A percentile compares a stretch with the other conserved stretches of the same genome.
Conservation (phyloP, 2,113 vertebrate species). For the Ammodytes dubius region DNA sequence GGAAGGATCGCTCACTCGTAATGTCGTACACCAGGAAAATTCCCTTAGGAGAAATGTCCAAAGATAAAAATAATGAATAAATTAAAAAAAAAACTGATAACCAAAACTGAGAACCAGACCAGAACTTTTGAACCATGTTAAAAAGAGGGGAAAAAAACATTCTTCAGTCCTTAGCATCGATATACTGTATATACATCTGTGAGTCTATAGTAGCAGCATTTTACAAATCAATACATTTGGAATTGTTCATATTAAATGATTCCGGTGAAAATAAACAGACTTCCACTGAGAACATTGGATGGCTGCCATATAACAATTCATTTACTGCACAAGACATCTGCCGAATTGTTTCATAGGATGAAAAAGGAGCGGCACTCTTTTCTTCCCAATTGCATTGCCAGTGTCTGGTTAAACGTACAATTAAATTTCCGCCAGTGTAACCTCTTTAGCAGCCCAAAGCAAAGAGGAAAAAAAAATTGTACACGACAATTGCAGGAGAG, state of each 20-base stretch:
- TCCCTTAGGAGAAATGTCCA: slow-evolving; percentile 82
- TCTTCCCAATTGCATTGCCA: slow-evolving; percentile 33
- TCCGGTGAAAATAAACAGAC: slow-evolving; percentile 29
- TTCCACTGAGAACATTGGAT: slow-evolving; percentile 1
- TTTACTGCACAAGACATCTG: slow-evolving; percentile 3
- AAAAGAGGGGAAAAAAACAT: not conserved
- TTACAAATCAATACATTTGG: slow-evolving; percentile 1
- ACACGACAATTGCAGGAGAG: not conserved
- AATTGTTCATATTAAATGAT: slow-evolving; percentile 3
- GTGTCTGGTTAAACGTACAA: slow-evolving; percentile 57
- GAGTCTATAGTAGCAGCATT: not conserved
- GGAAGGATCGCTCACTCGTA: slow-evolving; percentile 96
- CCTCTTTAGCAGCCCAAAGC: slow-evolving; percentile 33
- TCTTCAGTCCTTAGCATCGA: not conserved
- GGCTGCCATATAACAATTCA: not conserved
- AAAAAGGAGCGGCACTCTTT: slow-evolving; percentile 29
- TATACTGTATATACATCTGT: too few relatives aligned
- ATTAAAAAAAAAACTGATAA: not conserved
- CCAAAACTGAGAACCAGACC: not conserved
- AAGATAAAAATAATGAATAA: not conserved
- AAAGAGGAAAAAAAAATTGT: not conserved
- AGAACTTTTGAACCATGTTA: not conserved
- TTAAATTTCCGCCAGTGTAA: slow-evolving; percentile 51
- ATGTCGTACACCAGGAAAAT: slow-evolving; percentile 99
- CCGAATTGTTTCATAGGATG: slow-evolving; percentile 17